Base-by-base conservation (phyloP, 2,113 vertebrate genomes). In the Cichladusa arquata region DNA sequence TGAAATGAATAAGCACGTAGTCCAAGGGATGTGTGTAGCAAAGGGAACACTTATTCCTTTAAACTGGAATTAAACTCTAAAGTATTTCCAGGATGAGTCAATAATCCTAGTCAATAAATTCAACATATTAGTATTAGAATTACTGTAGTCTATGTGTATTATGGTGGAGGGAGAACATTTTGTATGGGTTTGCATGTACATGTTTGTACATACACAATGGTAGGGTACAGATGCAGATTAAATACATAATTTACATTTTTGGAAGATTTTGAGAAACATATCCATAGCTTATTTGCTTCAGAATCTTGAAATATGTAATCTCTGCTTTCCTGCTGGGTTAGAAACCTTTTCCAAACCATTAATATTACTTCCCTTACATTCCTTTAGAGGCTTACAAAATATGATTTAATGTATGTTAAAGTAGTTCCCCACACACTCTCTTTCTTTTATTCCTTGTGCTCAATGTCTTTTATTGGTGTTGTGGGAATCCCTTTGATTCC, bases 321-420 rank as follows among this genome's bases (percentile, higher is more conserved):
- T 77, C 79, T 87, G 33, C 38, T 82, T 66, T 94, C 78, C 84
- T 89, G 45, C 80, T 85, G 62, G 36, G 50, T 67, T 82, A 76
- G 90, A 86, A 94, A 19, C 12, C 44, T 26, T 42, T 70, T 95
- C 66, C 84, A 92, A 81, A 85, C 64, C 83, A 84, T 80, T 91
- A 91, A 47, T 95, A 88, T 70, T 90, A 71, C 53, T 92, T 83
- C 54, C 13, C 45, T 91, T 88, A 89, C 58, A 23, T 93, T 92
- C 86, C 81, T 96, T 92, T 82, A 82, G 86, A 88, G 86, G 45
- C 50, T 90, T 86, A 81, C 79, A 92, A 95, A 92, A 66, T 81
- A 65, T 3, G 3, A 44, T 65, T 90, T 92, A 70, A 62, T 81
- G 34, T 66, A 86, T 89, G 69, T 91, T 94, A 61, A 94, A 95